Evolutionary conservation across 2,113 vertebrate genomes (phyloP).

Genomic region (Gallinago jamesoni): DNA sequence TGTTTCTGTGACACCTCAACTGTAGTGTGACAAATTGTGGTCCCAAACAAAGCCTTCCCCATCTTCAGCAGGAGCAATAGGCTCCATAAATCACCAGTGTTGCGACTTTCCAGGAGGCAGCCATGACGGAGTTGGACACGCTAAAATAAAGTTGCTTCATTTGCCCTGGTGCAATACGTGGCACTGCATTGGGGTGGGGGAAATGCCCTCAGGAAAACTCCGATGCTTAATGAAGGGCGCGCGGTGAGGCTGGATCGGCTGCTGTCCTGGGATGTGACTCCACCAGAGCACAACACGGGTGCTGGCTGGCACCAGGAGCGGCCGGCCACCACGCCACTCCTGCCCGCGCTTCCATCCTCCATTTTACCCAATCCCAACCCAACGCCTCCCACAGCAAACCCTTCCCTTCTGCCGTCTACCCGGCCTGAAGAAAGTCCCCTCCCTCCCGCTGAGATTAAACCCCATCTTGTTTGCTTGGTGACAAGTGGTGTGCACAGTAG

Average conservation of each 20-base stretch:
- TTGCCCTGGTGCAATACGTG: rapidly evolving
- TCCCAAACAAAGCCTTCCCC: not conserved
- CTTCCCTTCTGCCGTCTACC: not conserved
- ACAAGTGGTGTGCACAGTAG: not conserved
- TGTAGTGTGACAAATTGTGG: not conserved
- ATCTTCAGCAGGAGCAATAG: not conserved
- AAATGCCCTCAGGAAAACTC: not conserved
- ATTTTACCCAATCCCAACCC: not conserved
- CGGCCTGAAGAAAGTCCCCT: not conserved
- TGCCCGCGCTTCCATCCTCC: not conserved
- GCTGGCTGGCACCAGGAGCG: not conserved
- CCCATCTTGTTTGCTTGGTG: not conserved
- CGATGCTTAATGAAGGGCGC: rapidly evolving
- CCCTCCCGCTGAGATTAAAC: not conserved
- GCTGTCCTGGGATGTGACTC: not conserved
- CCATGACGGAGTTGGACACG: rapidly evolving
- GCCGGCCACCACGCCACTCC: not conserved
- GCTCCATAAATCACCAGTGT: not conserved
- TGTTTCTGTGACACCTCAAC: not conserved
- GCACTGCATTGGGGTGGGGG: rapidly evolving
- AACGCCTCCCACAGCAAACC: not conserved
- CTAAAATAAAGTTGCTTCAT: not conserved
- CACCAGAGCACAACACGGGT: not conserved
- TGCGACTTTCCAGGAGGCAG: not conserved
- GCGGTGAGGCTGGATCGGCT: not conserved